These are phyloP conservation scores for Chrysomallon squamiferum DNA, from an alignment of 1,140 invertebrate genomes.

Conservation along the genomic window DNA sequence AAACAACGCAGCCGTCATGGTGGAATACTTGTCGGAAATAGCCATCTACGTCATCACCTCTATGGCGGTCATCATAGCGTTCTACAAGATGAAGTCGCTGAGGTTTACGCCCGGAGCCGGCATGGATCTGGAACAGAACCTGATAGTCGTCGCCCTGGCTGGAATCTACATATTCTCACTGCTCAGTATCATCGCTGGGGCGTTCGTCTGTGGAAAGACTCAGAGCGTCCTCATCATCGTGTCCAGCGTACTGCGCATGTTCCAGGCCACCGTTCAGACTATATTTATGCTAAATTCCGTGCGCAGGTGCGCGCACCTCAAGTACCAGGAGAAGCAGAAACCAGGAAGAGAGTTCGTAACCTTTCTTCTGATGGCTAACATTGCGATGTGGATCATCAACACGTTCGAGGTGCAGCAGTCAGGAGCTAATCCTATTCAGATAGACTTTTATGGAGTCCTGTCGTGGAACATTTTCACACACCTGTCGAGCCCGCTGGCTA, in stretches of 20 bases:
- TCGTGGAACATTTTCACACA: conserved; percentile 51
- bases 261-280: conserved; percentile 87
- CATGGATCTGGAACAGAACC: conserved; percentile 86
- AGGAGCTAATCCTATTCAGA: conserved; percentile 43
- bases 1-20: conserved; percentile 22
- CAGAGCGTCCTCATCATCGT: conserved; percentile 32
- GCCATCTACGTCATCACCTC: conserved; percentile 37
- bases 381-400: conserved; percentile 52
- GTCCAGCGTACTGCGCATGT: conserved; percentile 69
- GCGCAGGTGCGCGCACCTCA: conserved; percentile 82
- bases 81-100: conserved; percentile 79
- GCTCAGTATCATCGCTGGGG: conserved; percentile 87
- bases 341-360: conserved; percentile 93
- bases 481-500: conserved; percentile 45
- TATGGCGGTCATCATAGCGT: conserved; percentile 32
- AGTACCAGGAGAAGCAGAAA: conserved; percentile 82
- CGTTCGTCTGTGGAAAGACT: conserved; percentile 65
- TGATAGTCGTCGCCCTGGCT: conserved; percentile 88
- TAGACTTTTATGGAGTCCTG: conserved; percentile 40
- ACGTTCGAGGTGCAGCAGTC: conserved; percentile 50
- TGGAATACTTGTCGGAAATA: conserved; percentile 40
- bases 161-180: conserved; percentile 91
- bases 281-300: conserved; percentile 74
- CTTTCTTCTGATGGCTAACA: conserved; percentile 90
- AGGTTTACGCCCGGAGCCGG: conserved; percentile 86